Conservation (phyloP, 2,113 vertebrate species). For the Atherinomorus stipes region DNA sequence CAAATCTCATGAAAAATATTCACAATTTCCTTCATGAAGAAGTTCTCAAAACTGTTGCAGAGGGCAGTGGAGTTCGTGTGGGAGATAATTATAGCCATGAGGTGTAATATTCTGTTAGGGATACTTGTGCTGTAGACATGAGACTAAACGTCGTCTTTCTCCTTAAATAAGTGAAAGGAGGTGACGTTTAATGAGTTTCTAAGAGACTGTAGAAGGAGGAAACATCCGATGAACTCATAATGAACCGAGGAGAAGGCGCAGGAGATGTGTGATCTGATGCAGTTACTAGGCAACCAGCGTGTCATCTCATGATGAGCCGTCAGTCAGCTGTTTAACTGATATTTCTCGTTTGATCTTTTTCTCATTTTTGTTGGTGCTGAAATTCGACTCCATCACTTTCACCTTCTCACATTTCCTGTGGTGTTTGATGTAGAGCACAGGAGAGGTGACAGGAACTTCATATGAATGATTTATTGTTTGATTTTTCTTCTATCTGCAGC, state of each 20-base stretch:
- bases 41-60: too few species aligned
- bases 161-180: neutral
- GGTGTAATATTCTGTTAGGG: too few species aligned
- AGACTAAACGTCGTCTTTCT: neutral
- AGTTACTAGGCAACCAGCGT: neutral
- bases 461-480: neutral
- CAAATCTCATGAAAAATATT: too few species aligned
- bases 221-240: neutral
- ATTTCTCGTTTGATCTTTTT: too few species aligned
- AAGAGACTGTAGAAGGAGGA: neutral
- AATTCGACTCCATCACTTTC: neutral
- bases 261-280: neutral
- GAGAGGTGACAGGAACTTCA: too few species aligned
- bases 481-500: neutral
- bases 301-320: neutral
- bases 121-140: too few species aligned
- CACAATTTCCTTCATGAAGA: too few species aligned
- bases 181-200: neutral
- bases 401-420: too few species aligned
- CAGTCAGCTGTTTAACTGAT: neutral
- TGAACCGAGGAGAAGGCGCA: neutral
- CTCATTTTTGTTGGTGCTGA: neutral
- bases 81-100: too few species aligned
- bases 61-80: too few species aligned
- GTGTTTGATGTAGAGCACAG: too few species aligned